Conservation (phyloP, 2,797 vertebrate genomes). For the Morus bassanus region DNA sequence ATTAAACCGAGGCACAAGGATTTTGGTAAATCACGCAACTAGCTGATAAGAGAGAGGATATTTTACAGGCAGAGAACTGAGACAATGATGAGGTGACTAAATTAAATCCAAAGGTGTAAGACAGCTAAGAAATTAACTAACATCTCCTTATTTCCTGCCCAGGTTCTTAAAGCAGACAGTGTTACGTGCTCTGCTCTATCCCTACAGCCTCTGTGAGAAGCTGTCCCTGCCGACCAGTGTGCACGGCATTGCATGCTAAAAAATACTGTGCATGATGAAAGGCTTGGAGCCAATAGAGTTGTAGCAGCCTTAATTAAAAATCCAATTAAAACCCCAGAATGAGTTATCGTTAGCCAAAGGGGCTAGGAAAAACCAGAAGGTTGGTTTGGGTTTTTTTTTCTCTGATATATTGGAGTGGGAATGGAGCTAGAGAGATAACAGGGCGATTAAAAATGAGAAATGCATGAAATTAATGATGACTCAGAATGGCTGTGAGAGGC, state of each 20-base stretch:
- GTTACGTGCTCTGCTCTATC: neutral
- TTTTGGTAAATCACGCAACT: neutral
- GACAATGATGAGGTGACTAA: neutral
- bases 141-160: neutral
- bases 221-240: neutral
- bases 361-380: neutral
- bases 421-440: constrained; percentile 34
- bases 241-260: neutral
- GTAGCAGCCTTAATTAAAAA: constrained; percentile 50
- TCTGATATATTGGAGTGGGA: neutral
- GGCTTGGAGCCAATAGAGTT: neutral
- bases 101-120: neutral
- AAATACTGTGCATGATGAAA: neutral
- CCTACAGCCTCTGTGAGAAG: neutral
- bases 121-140: constrained; percentile 5
- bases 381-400: neutral
- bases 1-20: neutral
- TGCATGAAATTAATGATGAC: neutral
- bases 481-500: neutral
- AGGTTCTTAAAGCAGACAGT: neutral
- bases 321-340: constrained; percentile 27
- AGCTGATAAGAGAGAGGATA: neutral
- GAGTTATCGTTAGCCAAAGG: neutral
- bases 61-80: neutral
- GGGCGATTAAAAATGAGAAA: constrained; percentile 41